Evolutionary conservation across 2,797 vertebrate species (phyloP).

Genomic region (Phrynocephalus forsythii): DNA sequence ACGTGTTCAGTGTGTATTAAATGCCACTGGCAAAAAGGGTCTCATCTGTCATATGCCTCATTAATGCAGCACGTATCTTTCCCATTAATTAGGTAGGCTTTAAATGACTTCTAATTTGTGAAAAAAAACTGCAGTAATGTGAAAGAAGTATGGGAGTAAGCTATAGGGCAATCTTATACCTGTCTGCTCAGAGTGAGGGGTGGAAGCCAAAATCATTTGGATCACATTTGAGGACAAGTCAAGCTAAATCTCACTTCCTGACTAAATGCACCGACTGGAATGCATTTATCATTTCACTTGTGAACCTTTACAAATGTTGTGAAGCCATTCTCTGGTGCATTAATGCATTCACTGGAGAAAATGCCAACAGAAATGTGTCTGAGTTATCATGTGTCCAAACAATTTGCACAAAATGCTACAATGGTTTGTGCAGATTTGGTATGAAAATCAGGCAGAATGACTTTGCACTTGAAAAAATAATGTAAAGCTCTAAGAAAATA

Average conservation of each 20-base stretch:
- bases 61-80: background rate
- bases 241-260: background rate
- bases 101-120: background rate
- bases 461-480: too few relatives aligned
- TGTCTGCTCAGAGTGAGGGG: background rate
- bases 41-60: background rate
- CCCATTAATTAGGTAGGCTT: slow-evolving; percentile 20
- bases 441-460: too few relatives aligned
- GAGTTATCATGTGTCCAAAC: too few relatives aligned
- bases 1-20: slow-evolving; percentile 20
- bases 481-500: too few relatives aligned
- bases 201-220: background rate
- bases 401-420: too few relatives aligned
- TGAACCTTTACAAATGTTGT: background rate
- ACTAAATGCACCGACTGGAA: background rate
- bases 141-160: background rate
- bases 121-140: background rate
- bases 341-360: too few relatives aligned
- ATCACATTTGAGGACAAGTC: background rate
- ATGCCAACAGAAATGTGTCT: too few relatives aligned
- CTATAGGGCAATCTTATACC: background rate
- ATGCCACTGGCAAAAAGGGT: background rate
- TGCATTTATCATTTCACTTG: background rate
- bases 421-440: too few relatives aligned
- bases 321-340: background rate